phyloP scores from a whole-genome alignment of 2,113 vertebrate genomes.

The Pseudonaja textilis region DNA sequence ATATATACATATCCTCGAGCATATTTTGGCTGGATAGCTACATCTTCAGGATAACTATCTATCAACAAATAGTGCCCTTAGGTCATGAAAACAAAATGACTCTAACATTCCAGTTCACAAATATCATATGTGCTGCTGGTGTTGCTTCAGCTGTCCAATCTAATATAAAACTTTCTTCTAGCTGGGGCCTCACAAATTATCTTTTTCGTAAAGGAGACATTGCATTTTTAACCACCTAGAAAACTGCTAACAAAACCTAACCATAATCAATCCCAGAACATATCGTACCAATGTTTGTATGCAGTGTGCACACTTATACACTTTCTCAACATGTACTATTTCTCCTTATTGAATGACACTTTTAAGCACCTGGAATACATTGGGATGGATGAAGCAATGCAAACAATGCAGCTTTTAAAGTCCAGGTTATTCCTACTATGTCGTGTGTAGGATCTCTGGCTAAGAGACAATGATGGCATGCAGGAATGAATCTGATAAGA shows the following conservation, averaged over 20 bases:
- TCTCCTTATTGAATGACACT: background rate
- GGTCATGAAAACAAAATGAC: background rate
- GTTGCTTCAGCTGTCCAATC: background rate
- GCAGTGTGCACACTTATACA: background rate
- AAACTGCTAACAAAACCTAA: background rate
- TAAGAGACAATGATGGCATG: background rate
- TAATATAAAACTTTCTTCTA: background rate
- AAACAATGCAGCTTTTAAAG: background rate
- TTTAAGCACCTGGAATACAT: background rate
- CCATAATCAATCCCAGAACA: background rate
- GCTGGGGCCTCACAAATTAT: background rate
- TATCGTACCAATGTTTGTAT: background rate
- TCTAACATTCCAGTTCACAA: background rate
- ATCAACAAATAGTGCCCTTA: background rate
- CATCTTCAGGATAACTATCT: background rate
- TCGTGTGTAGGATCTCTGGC: background rate
- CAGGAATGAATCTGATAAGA: background rate
- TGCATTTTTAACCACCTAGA: background rate
- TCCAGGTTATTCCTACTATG: background rate
- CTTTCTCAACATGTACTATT: background rate
- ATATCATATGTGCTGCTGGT: background rate
- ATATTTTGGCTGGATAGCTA: background rate
- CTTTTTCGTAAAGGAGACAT: background rate
- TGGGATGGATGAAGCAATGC: background rate
- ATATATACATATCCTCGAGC: background rate